Percentiles rank a stretch among this genome's conserved stretches.
Evolutionary conservation across 2,888 invertebrate species (phyloP).

Genomic region (Lasioglossum figueresi): DNA sequence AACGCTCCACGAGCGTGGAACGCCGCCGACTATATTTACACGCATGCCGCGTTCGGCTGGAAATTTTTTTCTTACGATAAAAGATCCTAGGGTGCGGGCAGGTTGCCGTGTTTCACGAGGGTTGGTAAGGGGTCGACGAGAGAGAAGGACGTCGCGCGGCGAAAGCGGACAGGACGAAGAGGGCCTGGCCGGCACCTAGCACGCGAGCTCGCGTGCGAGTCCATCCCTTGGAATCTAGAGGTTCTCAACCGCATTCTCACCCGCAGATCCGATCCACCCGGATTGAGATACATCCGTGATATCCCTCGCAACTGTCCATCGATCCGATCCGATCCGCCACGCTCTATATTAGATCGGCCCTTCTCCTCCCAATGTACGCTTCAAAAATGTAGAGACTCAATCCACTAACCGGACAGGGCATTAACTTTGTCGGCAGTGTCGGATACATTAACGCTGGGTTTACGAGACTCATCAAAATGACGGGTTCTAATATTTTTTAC

Average conservation of each 20-base stretch:
- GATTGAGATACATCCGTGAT: constrained; percentile 24
- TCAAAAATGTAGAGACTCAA: neutral
- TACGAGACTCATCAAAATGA: too few relatives aligned
- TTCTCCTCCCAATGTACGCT: neutral
- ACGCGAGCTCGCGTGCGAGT: constrained; percentile 82
- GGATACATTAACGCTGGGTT: neutral
- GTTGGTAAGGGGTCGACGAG: constrained; percentile 66
- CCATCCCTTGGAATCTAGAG: constrained; percentile 79
- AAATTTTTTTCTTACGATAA: constrained; percentile 79
- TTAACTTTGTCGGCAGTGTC: neutral
- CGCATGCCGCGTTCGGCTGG: constrained; percentile 71
- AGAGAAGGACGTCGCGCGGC: constrained; percentile 43
- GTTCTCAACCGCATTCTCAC: constrained; percentile 75
- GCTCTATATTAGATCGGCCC: neutral
- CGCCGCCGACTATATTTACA: constrained; percentile 71
- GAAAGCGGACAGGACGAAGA: constrained; percentile 10
- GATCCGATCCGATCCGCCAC: constrained; percentile 5
- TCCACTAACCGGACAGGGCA: neutral
- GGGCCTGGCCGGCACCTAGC: constrained; percentile 72
- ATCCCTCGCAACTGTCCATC: constrained; percentile 26
- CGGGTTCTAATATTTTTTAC: too few relatives aligned
- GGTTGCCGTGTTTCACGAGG: constrained; percentile 71
- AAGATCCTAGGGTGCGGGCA: constrained; percentile 74
- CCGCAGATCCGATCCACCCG: neutral
- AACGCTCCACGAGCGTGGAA: constrained; percentile 42